Base-by-base conservation (phyloP, 2,113 vertebrate species). In the Passer montanus region DNA sequence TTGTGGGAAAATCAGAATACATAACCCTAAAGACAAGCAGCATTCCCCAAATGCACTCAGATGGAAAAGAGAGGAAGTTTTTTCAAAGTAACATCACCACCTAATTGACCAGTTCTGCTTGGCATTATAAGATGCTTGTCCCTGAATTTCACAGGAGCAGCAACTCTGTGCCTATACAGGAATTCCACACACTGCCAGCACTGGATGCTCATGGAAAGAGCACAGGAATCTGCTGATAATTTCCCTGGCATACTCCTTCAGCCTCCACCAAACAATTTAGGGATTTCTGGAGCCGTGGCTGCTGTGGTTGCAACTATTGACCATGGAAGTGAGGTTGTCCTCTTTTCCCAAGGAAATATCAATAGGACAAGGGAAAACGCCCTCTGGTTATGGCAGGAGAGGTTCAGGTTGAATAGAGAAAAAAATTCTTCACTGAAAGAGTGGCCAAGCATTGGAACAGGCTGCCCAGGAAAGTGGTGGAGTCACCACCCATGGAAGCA, bases 281-380 rank as follows among this genome's bases (percentile, higher is more conserved):
- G 22, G 73, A 50, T n/a, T 95, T 86, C 15, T 88, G 41, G 67
- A 86, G 24, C 22, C 49, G 26, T 53, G 11, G 8, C 15, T 49
- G 22, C 31, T 76, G 37, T 41, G 33, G 20, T 13, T 62, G 31
- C 27, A 83, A 11, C 31, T 53, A 2, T 11, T 35, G 47, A 16
- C 22, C 5, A 9, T 19, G 62, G 28, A 4, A 7, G 10, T 33
- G 55, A 60, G 30, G 13, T 7, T 7, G 30, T 26, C 55, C n/a
- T 55, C 15, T 55, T 77, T 31, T 69, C 41, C 63, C 15, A n/a
- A 16, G 46, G 9, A 55, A 58, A 26, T 19, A 35, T 19, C 31
- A 31, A 11, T 0, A 50, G 14, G 26, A 35, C 16, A 35, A 76
- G 47, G 17, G 17, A 55, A 69, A 90, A 76, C 0, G 0, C 26